Conservation (phyloP, 2,888 invertebrate genomes). For the Agrochola circellaris region DNA sequence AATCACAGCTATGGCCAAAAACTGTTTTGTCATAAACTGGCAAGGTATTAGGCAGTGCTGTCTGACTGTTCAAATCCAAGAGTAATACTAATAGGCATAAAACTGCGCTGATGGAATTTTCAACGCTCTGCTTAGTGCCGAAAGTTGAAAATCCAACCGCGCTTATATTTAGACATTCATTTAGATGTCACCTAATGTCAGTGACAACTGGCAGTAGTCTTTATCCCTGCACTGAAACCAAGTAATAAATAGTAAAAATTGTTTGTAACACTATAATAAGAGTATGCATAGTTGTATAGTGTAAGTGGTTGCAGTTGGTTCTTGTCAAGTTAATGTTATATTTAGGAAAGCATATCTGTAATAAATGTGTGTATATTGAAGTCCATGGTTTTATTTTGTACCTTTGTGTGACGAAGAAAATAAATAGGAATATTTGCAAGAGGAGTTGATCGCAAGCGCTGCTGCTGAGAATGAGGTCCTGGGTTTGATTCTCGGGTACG, state of each 20-base stretch:
- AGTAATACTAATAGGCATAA: neutral
- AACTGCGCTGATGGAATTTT: neutral
- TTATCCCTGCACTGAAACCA: slow-evolving; percentile 60
- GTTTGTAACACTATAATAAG: slow-evolving; percentile 66
- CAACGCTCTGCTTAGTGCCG: neutral
- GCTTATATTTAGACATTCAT: neutral
- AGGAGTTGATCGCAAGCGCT: neutral
- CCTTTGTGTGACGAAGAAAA: neutral
- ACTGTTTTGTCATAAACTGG: neutral
- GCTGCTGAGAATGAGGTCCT: neutral
- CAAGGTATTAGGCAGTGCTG: neutral
- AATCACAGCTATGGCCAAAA: neutral
- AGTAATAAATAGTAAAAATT: slow-evolving; percentile 57
- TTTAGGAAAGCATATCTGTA: slow-evolving; percentile 89
- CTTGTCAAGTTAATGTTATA: slow-evolving; percentile 85
- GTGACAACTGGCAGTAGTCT: neutral
- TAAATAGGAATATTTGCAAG: neutral
- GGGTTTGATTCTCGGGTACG: neutral
- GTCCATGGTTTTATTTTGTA: slow-evolving; percentile 34
- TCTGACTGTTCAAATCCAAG: neutral
- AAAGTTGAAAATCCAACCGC: neutral
- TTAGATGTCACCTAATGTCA: too few species aligned
- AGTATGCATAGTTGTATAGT: slow-evolving; percentile 76
- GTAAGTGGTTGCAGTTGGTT: slow-evolving; percentile 85
- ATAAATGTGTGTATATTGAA: slow-evolving; percentile 90